Base-by-base conservation (phyloP, 2,888 invertebrate species). In the Tetranychus piercei region DNA sequence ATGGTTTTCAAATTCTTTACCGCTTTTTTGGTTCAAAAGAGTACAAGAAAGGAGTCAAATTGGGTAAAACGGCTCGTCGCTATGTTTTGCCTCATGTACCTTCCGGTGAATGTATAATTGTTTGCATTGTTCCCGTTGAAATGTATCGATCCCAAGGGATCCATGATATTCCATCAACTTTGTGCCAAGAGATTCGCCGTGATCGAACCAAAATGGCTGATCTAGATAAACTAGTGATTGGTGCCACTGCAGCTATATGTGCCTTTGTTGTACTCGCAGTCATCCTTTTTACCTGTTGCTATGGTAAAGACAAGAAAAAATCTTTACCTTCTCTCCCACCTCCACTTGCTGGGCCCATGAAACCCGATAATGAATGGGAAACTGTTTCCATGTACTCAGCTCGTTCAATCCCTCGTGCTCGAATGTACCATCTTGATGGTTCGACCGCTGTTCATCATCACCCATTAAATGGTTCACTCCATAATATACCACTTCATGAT, bases 181-280 rank as follows among this genome's bases (percentile, higher is more conserved):
- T 91, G 83, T 94, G 94, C 81, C 87, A 91, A 74, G 94, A 94
- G 84, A 90, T 75, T 22, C 22, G 75, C 71, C 44, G 76, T 74
- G 67, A 71, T 65, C 64, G 74, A 45, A 55, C 74, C 65, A 71
- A 75, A 18, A 75, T 77, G n/a, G 75, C 76, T 18, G 78, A 78
- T 23, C 92, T 93, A 90, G 94, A 94, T 84, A 93, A 92, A 83
- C 92, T 94, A 81, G 93, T 94, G 74, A 94, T 94, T 80, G 92
- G 91, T 43, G 92, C 92, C 5, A 91, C 92, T 81, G 92, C 92
- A 23, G 92, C 92, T 75, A 93, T 94, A 81, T 93, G 93, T 82
- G 91, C 90, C 69, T 92, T 92, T 69, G 92, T 94, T 79, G 89
- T 93, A 76, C 88, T 92, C 71, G 93, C 92, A 0, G 91, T 93